phyloP scores from a whole-genome alignment of 2,113 vertebrate genomes.

The Trichechus manatus region DNA sequence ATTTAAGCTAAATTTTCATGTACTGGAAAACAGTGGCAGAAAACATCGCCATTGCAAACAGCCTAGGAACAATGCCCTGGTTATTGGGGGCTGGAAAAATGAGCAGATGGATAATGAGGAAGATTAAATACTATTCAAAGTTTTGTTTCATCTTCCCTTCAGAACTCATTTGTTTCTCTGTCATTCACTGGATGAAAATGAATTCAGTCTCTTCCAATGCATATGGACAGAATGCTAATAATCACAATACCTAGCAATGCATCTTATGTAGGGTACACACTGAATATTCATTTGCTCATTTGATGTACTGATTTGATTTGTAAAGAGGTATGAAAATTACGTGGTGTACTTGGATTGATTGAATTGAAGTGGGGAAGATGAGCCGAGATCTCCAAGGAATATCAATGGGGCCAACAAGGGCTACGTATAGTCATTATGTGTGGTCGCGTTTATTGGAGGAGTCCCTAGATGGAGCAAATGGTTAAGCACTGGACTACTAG shows the following conservation, averaged over 20 bases:
- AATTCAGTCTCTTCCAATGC: background rate
- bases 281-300: background rate
- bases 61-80: background rate
- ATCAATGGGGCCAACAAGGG: background rate
- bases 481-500: background rate
- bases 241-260: too few relatives aligned
- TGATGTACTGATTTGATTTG: conserved; percentile 6
- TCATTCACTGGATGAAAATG: conserved; percentile 27
- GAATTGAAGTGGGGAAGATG: background rate
- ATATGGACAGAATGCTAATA: background rate
- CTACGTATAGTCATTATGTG: background rate
- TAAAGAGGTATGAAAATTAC: conserved; percentile 6
- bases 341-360: background rate
- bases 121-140: background rate
- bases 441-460: background rate
- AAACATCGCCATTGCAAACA: background rate
- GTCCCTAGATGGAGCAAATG: background rate
- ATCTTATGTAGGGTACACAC: background rate
- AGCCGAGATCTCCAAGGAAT: background rate
- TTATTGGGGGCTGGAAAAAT: background rate
- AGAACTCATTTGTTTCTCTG: conserved; percentile 12
- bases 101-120: background rate
- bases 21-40: background rate
- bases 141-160: background rate
- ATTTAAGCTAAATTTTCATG: background rate